These are phyloP conservation scores for Anolis sagrei DNA, from an alignment of 2,113 vertebrate species.

Conservation along the genomic window DNA sequence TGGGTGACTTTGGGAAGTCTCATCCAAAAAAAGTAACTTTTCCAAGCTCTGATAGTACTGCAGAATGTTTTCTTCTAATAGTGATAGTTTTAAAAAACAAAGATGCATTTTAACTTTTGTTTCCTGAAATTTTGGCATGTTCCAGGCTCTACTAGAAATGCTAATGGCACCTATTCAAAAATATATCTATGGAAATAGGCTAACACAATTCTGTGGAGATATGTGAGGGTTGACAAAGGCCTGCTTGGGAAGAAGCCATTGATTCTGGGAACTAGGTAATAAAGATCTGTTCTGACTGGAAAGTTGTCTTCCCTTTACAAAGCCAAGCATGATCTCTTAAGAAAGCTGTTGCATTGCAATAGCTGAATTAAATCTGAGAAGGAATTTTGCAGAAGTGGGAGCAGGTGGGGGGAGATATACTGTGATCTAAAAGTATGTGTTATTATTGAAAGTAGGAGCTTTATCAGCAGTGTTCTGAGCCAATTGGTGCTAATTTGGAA, in stretches of 20 bases:
- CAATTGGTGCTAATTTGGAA: conserved; percentile 61
- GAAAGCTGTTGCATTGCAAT: conserved; percentile 9
- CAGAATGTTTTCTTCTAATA: background rate
- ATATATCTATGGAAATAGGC: conserved; percentile 12
- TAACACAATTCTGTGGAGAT: background rate
- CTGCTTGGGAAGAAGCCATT: background rate
- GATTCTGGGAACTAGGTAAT: conserved; percentile 20
- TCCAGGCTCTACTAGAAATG: background rate
- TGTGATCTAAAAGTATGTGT: conserved; percentile 47
- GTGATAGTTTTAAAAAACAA: no score
- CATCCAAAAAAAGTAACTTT: no score
- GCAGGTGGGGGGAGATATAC: background rate
- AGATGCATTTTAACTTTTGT: conserved; percentile 3
- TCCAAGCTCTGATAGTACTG: no score
- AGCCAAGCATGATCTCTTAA: background rate
- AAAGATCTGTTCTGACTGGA: background rate
- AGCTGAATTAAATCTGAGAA: conserved; percentile 47
- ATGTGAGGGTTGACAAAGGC: background rate
- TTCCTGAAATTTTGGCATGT: background rate
- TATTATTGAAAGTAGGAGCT: conserved; percentile 52
- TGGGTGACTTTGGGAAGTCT: no score
- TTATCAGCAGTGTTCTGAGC: conserved; percentile 62
- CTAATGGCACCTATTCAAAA: background rate
- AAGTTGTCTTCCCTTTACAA: background rate
- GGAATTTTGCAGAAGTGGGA: conserved; percentile 22